Conservation (phyloP, 1,140 invertebrate genomes). For the Drosophila nasuta region DNA sequence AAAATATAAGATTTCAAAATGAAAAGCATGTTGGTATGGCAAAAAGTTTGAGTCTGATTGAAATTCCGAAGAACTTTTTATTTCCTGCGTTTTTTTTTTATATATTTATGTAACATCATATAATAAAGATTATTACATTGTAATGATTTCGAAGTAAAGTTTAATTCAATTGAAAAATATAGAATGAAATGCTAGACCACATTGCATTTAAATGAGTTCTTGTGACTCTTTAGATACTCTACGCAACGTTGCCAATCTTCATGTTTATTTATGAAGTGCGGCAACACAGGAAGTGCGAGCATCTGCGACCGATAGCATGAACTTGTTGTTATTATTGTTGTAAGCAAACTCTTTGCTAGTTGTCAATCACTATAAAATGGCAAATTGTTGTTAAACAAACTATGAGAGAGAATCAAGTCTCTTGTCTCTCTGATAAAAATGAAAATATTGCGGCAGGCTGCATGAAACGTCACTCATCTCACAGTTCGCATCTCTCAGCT, state of each 20-base stretch:
- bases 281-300: slow-evolving; percentile 12
- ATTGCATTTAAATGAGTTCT: background rate
- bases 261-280: slow-evolving; percentile 16
- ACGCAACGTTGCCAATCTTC: slow-evolving; percentile 5
- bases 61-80: too few relatives aligned
- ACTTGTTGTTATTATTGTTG: slow-evolving; percentile 46
- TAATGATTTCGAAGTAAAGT: too few relatives aligned
- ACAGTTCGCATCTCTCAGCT: background rate
- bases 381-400: slow-evolving; percentile 42
- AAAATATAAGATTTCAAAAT: too few relatives aligned
- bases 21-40: too few relatives aligned
- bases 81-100: too few relatives aligned
- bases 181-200: too few relatives aligned
- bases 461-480: slow-evolving; percentile 10
- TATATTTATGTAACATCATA: too few relatives aligned
- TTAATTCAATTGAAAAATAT: too few relatives aligned
- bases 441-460: slow-evolving; percentile 32
- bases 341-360: slow-evolving; percentile 49
- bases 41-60: too few relatives aligned
- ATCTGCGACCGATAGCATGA: slow-evolving; percentile 40
- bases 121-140: too few relatives aligned
- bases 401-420: background rate
- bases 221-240: background rate
- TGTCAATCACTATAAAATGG: slow-evolving; percentile 51
- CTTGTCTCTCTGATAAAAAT: background rate